Base-by-base conservation (phyloP, 2,113 vertebrate genomes). In the Xenotilapia longispinis region DNA sequence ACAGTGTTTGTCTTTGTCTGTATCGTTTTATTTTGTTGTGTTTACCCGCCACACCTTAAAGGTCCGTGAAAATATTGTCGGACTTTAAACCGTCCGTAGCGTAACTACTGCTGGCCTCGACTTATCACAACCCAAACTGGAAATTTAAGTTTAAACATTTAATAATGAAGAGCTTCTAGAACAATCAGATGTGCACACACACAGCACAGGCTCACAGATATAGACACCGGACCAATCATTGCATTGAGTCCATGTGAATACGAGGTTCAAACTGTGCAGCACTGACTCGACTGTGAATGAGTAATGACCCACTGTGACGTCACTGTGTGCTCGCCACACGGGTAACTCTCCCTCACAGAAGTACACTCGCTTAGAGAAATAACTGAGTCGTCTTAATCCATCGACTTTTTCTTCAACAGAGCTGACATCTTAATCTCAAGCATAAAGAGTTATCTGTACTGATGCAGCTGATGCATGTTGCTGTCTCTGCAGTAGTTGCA, bases 381-480 rank as follows among this genome's bases (percentile, higher is more conserved):
- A 58, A 82, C 83, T 73, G 53, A 78, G 55, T 82, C 57, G 75
- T 13, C 58, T 33, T 4, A 33, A 63, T n/a, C 88, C 81, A 79
- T 83, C 79, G 15, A 42, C 82, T 80, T 36, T 82, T 83, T 6
- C 58, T 83, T n/a, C 21, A 51, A 31, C 88, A 7, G 21, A 26
- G 31, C 75, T 68, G 54, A 53, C 53, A 55, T 33, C 47, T 19
- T 47, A 23, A 14, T 54, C 57, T 79, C 9, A 11, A 54, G 38
- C n/a, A 9, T 11, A 28, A 33, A 40, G n/a, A 79, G 28, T 38
- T 63, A 83, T 65, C 36, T 45, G 8, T 80, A 40, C 70, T 4
- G 3, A 28, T 57, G 88, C 79, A 40, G 33, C 57, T 4, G 6
- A 36, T 13, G 42, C 42, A 14, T 26, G 26, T 81, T 7, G 14